Evolutionary conservation across 2,888 invertebrate species (phyloP).

Genomic region (Meloe dianella): DNA sequence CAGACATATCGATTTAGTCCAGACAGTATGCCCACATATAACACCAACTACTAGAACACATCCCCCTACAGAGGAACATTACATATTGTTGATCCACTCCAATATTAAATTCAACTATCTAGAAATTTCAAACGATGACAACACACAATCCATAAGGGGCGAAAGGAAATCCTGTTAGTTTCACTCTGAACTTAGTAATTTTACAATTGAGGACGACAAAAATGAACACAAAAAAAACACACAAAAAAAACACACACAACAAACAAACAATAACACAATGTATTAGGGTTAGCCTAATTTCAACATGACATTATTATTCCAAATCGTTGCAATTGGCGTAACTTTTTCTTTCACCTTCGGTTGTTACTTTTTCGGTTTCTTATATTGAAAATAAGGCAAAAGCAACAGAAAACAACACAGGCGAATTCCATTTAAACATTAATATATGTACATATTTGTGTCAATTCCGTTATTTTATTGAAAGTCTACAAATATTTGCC

Average conservation of each 20-base stretch:
- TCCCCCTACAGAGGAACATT: constrained; percentile 9
- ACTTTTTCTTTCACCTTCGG: background rate
- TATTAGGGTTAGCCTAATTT: background rate
- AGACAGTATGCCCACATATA: constrained; percentile 15
- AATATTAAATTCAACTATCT: constrained; percentile 17
- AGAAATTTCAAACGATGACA: background rate
- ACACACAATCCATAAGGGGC: background rate
- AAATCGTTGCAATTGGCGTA: background rate
- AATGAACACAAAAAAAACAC: too few relatives aligned
- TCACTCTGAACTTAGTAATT: background rate
- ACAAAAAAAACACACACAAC: too few relatives aligned
- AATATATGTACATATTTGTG: background rate
- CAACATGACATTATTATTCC: background rate
- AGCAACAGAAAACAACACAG: background rate
- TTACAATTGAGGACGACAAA: background rate
- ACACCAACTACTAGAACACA: constrained; percentile 11
- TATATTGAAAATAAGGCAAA: background rate
- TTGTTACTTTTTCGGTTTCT: background rate
- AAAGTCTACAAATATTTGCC: background rate
- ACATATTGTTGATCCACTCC: constrained; percentile 21
- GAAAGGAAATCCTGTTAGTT: background rate
- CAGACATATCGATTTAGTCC: constrained; percentile 31
- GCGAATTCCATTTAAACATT: background rate
- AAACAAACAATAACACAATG: background rate
- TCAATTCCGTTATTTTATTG: background rate